A percentile compares a stretch with the other conserved stretches of the same genome.
Conservation (phyloP, 2,888 invertebrate species). For the Norana najaformis region DNA sequence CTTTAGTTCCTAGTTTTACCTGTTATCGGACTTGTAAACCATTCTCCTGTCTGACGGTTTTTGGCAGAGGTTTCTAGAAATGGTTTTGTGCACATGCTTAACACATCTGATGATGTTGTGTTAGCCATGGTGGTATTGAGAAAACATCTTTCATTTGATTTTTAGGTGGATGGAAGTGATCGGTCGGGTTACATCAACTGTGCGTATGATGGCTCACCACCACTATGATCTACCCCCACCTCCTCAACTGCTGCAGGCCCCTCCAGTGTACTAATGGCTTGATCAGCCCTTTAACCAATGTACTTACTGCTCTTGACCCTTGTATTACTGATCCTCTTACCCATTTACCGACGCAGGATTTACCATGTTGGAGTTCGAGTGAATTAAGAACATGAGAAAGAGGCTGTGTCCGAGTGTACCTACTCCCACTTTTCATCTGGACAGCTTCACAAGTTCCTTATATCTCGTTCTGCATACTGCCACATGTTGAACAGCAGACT, state of each 20-base stretch:
- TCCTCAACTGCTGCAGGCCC: not conserved
- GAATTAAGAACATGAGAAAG: not conserved
- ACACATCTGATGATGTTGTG: not conserved
- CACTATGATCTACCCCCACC: conserved; percentile 17
- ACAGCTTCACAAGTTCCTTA: not conserved
- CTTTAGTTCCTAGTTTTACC: not conserved
- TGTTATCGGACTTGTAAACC: not conserved
- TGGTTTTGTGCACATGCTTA: not conserved
- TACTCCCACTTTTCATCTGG: not conserved
- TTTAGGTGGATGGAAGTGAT: conserved; percentile 67
- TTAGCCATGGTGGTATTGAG: not conserved
- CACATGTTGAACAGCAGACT: not conserved
- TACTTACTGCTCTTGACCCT: not conserved
- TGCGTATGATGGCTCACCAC: conserved; percentile 7
- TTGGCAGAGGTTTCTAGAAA: not conserved
- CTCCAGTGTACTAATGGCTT: not conserved
- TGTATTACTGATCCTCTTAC: not conserved
- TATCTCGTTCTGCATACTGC: not conserved
- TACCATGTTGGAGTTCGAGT: not conserved
- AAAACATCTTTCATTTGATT: not conserved
- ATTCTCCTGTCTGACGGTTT: not conserved
- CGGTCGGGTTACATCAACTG: conserved; percentile 32
- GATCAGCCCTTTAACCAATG: not conserved
- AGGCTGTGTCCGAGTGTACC: not conserved
- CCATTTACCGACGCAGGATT: not conserved